Conservation (phyloP, 2,888 invertebrate species). For the Linhomoeus sp. region DNA sequence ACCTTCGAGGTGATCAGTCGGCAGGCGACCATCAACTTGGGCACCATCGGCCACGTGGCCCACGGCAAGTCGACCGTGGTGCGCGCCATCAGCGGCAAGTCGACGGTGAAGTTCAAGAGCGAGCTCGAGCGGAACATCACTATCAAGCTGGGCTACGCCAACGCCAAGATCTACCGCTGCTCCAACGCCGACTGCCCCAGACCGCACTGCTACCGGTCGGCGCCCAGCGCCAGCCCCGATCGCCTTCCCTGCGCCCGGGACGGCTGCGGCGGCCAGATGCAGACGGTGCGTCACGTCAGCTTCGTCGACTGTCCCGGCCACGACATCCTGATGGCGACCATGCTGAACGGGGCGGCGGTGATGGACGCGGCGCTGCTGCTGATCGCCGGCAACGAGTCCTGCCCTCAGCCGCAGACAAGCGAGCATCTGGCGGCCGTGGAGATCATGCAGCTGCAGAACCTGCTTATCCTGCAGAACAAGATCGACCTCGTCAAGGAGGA, state of each 20-base stretch:
- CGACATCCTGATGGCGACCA: slow-evolving; percentile 99
- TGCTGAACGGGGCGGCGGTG: slow-evolving; percentile 97
- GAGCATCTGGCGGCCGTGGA: slow-evolving; percentile 99
- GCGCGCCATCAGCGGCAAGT: slow-evolving; percentile 90
- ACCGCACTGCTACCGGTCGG: slow-evolving; percentile 64
- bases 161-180: slow-evolving; percentile 76
- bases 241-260: slow-evolving; percentile 73
- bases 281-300: slow-evolving; percentile 60
- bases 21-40: slow-evolving; percentile 98
- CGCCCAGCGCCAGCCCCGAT: slow-evolving; percentile 53
- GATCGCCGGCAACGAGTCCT: slow-evolving; percentile 88
- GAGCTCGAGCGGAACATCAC: slow-evolving; percentile 97
- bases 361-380: slow-evolving; percentile 96
- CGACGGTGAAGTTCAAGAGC: slow-evolving; percentile 60
- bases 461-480: slow-evolving; percentile 94
- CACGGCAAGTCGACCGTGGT: slow-evolving; percentile 99
- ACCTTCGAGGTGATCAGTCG: slow-evolving; percentile 60
- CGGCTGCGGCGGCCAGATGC: slow-evolving; percentile 51
- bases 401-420: slow-evolving; percentile 97
- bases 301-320: slow-evolving; percentile 99
- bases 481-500: slow-evolving; percentile 96
- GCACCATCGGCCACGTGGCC: slow-evolving; percentile 99
- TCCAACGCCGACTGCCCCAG: slow-evolving; percentile 82
- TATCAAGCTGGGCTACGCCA: slow-evolving; percentile 71
- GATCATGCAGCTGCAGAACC: slow-evolving; percentile 97